phyloP scores from a whole-genome alignment of 92 coral and sea anemone species.

The Actinostola sp. region DNA sequence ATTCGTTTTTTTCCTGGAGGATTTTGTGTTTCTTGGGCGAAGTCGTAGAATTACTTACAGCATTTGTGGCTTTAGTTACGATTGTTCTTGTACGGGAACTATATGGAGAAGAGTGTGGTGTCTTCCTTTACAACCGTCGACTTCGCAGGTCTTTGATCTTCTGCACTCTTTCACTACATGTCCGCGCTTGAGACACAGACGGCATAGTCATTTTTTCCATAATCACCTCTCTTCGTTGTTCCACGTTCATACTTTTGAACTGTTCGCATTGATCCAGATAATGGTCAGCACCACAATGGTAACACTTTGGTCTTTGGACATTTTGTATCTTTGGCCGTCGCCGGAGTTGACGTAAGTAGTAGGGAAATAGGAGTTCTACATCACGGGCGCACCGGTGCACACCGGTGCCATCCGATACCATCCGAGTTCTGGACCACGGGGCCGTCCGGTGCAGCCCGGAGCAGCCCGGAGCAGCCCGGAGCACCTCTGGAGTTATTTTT shows the following conservation, averaged over 20 bases:
- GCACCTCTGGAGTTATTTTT: too few relatives aligned
- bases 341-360: neutral
- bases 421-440: too few relatives aligned
- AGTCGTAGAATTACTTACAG: too few relatives aligned
- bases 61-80: too few relatives aligned
- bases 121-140: constrained; percentile 30
- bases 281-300: constrained; percentile 21
- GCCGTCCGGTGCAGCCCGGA: too few relatives aligned
- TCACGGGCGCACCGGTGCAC: too few relatives aligned
- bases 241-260: constrained; percentile 7
- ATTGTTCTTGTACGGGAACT: too few relatives aligned
- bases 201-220: constrained; percentile 46
- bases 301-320: constrained; percentile 15
- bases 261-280: constrained; percentile 36
- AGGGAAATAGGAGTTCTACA: too few relatives aligned
- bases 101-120: too few relatives aligned
- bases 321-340: neutral
- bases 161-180: constrained; percentile 57
- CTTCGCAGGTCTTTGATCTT: constrained; percentile 23
- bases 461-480: too few relatives aligned
- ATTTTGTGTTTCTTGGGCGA: neutral
- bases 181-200: too few relatives aligned
- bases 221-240: constrained; percentile 42
- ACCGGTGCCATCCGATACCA: too few relatives aligned
- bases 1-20: neutral